Base-by-base conservation (phyloP, 2,113 vertebrate genomes). In the Litocranius walleri region DNA sequence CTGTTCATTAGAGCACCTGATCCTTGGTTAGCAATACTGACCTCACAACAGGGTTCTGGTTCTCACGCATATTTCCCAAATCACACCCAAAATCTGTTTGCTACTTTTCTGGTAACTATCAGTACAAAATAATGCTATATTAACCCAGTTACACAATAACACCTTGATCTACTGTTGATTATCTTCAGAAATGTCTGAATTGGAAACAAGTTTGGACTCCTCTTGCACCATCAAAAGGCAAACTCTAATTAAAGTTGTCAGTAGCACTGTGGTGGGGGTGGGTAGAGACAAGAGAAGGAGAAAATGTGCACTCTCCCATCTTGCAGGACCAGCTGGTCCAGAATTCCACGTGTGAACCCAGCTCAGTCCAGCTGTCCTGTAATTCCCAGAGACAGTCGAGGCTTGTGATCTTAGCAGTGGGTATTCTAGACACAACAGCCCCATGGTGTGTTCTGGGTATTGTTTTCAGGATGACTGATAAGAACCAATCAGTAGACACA, bases 101-200 rank as follows among this genome's bases (percentile, higher is more conserved):
- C 94, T 90, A 7, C 61, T 96, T 78, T 97, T 97, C 94, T 78
- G 67, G 84, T 78, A 89, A 89, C 25, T 13, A 30, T 80, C 81
- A 81, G 43, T 40, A 64, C 48, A 33, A 57, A 48, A 40, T 16
- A 61, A 61, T 78, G 43, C 88, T 67, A 48, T 56, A 67, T 77
- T 90, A 96, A 90, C 80, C 36, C 57, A n/a, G 23, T 64, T 82
- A 84, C 29, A 95, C 81, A 96, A 71, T 56, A 71, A 59, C 52
- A 16, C 64, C 92, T 92, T 92, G 71, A 56, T 86, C 57, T 57
- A 64, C 52, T 54, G 1, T 77, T 40, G 12, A 10, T 74, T 74
- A 52, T 54, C 94, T 95, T 30, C 67, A 74, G 52, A 81, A 54
- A 40, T 40, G 21, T 91, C 52, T 50, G 78, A 86, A 89, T 40